A percentile compares a stretch with the other conserved stretches of the same genome.
These are phyloP conservation scores for Poeciliopsis paucimaculata DNA, from an alignment of 2,797 vertebrate genomes.

Conservation along the genomic window DNA sequence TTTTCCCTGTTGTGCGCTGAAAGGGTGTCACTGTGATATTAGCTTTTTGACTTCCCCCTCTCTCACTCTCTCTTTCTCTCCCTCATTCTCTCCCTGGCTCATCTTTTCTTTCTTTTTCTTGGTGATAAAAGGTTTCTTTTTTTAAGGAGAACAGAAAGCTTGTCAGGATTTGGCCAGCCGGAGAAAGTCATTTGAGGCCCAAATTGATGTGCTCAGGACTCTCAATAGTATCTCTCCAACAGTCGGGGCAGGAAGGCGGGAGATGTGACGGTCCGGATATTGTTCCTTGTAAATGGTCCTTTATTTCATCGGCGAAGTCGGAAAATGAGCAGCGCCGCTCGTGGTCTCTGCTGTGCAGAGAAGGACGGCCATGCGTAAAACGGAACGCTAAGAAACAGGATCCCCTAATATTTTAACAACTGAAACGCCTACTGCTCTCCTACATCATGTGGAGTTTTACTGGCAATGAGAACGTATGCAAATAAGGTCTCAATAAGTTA, in stretches of 20 bases:
- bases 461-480: slow-evolving; percentile 62
- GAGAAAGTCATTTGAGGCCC: slow-evolving; percentile 78
- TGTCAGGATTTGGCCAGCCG: slow-evolving; percentile 79
- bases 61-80: slow-evolving; percentile 34
- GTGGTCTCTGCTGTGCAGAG: slow-evolving; percentile 21
- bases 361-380: slow-evolving; percentile 67
- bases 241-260: slow-evolving; percentile 51
- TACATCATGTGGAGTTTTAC: slow-evolving; percentile 63
- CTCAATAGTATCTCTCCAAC: slow-evolving; percentile 76
- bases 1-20: slow-evolving; percentile 77
- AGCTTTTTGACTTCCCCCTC: slow-evolving; percentile 70
- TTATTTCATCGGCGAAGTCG: slow-evolving; percentile 71
- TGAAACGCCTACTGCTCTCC: slow-evolving; percentile 37
- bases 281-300: slow-evolving; percentile 74
- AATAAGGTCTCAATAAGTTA: slow-evolving; percentile 64
- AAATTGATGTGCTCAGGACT: slow-evolving; percentile 74
- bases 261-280: slow-evolving; percentile 62
- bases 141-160: slow-evolving; percentile 73
- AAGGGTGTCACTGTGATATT: slow-evolving; percentile 81
- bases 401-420: slow-evolving; percentile 58
- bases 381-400: slow-evolving; percentile 56
- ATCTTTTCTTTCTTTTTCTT: slow-evolving; percentile 71
- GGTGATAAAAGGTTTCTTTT: slow-evolving; percentile 76
- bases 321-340: slow-evolving; percentile 60
- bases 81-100: slow-evolving; percentile 43